Evolutionary conservation across 2,888 invertebrate genomes (phyloP), one percentile per base, ranked within the genome.

Genomic region (Fabriciana adippe): DNA sequence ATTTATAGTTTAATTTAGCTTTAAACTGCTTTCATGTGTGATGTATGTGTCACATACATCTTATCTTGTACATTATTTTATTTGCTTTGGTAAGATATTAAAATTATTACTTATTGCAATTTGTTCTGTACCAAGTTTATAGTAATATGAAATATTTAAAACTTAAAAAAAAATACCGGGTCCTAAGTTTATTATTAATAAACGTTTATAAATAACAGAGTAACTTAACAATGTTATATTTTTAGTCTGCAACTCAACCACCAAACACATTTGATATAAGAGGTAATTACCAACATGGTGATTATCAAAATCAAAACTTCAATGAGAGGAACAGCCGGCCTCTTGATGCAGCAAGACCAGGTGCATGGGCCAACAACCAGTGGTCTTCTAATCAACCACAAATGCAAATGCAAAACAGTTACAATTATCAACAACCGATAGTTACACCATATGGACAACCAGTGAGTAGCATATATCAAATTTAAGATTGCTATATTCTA

Each of bases 221-320:
- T 1, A 26, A 53, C 4, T 21, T 48, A 16, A 18, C 48, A 54
- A 53, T 53, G 48, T 14, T n/a, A 5, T 14, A 8, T n/a, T 64
- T 68, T 45, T 51, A 70, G 70, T 61, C 61, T 48, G 31, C 31
- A 16, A 65, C 70, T 45, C 72, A 76, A 18, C 71, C 72, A 6
- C 77, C 75, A 47, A 72, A 69, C 26, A 69, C 66, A 13, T 85
- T 76, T 66, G 79, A 84, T 14, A 71, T 76, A 31, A 75, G 77
- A 47, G 74, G 77, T 11, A 75, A 68, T 31, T 84, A 78, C 66
- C 77, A 78, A 47, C 70, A 74, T 14, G 75, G 78, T 75, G 68
- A 67, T 13, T 82, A 79, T 66, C 72, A 77, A 0, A 77, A 75
- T 26, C 76, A 77, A 70, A 66, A 73, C 3, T 71, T 74, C 47